Conservation (phyloP, 2,888 invertebrate species). For the Elegia similella region DNA sequence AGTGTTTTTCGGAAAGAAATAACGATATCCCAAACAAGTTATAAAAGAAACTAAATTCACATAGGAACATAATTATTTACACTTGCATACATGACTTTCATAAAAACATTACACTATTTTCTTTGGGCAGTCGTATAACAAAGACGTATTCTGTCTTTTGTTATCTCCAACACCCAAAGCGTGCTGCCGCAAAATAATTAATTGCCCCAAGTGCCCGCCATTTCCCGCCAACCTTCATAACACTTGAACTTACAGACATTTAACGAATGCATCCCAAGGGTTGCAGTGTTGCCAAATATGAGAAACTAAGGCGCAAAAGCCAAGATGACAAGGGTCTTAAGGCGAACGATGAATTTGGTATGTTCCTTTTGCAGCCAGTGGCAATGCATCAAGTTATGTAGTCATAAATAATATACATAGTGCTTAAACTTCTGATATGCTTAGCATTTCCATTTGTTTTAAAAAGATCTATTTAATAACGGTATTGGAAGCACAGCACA, state of each 20-base stretch:
- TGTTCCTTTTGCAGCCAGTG: not conserved
- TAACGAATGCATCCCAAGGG: constrained; percentile 49
- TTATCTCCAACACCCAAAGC: not conserved
- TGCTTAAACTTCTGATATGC: too few relatives aligned
- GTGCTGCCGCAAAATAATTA: constrained; percentile 10
- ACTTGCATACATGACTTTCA: too few relatives aligned
- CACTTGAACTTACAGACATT: constrained; percentile 9
- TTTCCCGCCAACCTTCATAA: constrained; percentile 4
- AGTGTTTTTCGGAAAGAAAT: too few relatives aligned
- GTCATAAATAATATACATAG: too few relatives aligned
- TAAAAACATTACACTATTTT: too few relatives aligned
- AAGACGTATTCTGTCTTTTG: not conserved
- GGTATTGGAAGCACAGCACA: too few relatives aligned
- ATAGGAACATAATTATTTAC: too few relatives aligned
- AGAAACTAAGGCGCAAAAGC: constrained; percentile 46
- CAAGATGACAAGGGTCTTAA: constrained; percentile 53
- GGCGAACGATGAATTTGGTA: constrained; percentile 18
- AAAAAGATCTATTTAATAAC: too few relatives aligned
- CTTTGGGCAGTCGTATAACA: too few relatives aligned
- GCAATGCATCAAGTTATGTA: not conserved
- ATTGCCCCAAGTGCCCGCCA: constrained; percentile 7
- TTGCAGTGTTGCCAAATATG: constrained; percentile 48
- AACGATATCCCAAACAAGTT: too few relatives aligned
- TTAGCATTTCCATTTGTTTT: too few relatives aligned
- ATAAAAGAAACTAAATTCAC: too few relatives aligned